Percentiles rank a stretch among this genome's conserved stretches.
Conservation (phyloP, 2,888 invertebrate genomes). For the Volucella bombylans region DNA sequence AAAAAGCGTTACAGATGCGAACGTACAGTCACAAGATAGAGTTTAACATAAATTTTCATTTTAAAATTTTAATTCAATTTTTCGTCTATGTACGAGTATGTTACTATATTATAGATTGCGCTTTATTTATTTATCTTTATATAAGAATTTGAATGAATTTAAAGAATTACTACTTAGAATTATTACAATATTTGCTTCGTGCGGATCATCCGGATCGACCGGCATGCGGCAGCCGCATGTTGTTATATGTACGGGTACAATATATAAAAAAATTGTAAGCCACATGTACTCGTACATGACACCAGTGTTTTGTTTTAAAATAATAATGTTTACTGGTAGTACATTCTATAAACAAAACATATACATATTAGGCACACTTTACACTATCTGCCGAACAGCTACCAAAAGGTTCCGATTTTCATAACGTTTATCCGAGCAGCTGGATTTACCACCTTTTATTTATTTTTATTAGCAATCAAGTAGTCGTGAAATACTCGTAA, state of each 20-base stretch:
- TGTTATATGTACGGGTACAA: no score
- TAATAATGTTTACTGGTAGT: no score
- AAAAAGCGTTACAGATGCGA: slow-evolving; percentile 28
- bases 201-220: no score
- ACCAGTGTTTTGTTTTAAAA: no score
- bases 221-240: no score
- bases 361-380: no score
- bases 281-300: no score
- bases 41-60: slow-evolving; percentile 8
- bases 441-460: neutral
- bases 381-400: no score
- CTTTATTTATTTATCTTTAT: neutral
- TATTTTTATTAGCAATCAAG: neutral
- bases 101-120: neutral
- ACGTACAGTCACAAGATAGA: slow-evolving; percentile 7
- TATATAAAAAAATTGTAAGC: no score
- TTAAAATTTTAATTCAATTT: slow-evolving; percentile 11
- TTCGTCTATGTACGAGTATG: neutral
- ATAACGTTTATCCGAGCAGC: neutral
- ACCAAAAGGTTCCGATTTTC: neutral
- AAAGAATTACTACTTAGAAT: no score
- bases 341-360: no score
- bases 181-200: no score
- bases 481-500: neutral
- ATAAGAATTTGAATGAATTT: neutral